Evolutionary conservation across 2,797 vertebrate genomes (phyloP).

Genomic region (Pseudomugil tenellus): DNA sequence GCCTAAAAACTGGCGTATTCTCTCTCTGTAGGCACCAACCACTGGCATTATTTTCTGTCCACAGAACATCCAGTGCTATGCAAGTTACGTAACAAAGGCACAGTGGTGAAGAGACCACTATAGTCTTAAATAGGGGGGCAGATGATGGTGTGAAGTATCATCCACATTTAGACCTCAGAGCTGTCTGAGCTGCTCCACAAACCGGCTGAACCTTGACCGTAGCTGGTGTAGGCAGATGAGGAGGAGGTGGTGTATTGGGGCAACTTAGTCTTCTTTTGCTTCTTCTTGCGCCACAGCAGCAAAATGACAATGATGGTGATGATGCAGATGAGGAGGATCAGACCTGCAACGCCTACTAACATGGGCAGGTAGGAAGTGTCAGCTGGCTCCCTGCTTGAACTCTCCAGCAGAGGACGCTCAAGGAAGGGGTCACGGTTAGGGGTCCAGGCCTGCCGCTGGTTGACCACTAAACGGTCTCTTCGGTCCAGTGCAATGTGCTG

Average conservation of each 20-base stretch:
- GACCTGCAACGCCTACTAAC: constrained; percentile 73
- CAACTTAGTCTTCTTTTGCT: constrained; percentile 71
- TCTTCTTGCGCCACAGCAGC: constrained; percentile 76
- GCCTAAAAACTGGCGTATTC: constrained; percentile 32
- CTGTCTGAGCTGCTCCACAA: constrained; percentile 73
- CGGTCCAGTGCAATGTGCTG: constrained; percentile 81
- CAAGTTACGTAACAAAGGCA: constrained; percentile 71
- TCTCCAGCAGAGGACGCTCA: constrained; percentile 77
- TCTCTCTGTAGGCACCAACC: constrained; percentile 52
- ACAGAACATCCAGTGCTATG: constrained; percentile 69
- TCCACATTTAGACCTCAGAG: constrained; percentile 80
- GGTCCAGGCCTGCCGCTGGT: constrained; percentile 75
- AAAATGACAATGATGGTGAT: constrained; percentile 67
- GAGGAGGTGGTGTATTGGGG: constrained; percentile 81
- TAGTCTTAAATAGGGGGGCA: constrained; percentile 45
- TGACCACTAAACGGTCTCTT: constrained; percentile 72
- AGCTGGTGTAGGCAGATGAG: constrained; percentile 79
- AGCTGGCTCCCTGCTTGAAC: constrained; percentile 64
- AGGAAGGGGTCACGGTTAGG: constrained; percentile 33
- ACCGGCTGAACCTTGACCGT: constrained; percentile 61
- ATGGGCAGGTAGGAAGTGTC: constrained; percentile 71
- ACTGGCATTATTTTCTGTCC: constrained; percentile 51
- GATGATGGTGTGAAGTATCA: constrained; percentile 3
- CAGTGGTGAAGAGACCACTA: constrained; percentile 62
- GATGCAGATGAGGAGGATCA: constrained; percentile 80